These are phyloP conservation scores for Cacatua alba DNA, from an alignment of 2,113 vertebrate species.

Conservation along the genomic window DNA sequence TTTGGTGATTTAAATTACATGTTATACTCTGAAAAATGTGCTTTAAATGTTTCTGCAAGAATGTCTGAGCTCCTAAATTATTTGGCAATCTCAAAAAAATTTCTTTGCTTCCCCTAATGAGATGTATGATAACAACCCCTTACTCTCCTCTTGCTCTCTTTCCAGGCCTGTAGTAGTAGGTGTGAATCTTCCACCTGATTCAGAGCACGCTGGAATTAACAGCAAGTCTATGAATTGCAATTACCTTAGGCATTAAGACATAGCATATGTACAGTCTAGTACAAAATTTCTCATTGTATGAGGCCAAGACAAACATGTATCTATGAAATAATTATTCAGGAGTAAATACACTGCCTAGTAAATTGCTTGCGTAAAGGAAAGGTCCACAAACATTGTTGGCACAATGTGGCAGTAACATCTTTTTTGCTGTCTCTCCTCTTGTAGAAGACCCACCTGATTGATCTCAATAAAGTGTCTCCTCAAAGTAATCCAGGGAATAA, in stretches of 20 bases:
- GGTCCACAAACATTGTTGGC: not conserved
- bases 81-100: not conserved
- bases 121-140: not conserved
- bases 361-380: not conserved
- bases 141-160: not conserved
- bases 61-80: not conserved
- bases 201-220: not conserved
- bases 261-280: not conserved
- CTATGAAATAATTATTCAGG: not conserved
- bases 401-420: not conserved
- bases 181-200: not conserved
- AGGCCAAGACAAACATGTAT: not conserved
- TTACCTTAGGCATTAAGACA: not conserved
- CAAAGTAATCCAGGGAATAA: not conserved
- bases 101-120: not conserved
- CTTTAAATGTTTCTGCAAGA: not conserved
- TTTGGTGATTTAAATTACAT: not conserved
- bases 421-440: not conserved
- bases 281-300: not conserved
- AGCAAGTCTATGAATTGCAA: not conserved
- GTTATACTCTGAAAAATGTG: not conserved
- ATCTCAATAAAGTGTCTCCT: not conserved
- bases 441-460: not conserved
- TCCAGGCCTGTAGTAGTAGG: not conserved
- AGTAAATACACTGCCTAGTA: not conserved